Evolutionary conservation across 2,113 vertebrate species (phyloP), one percentile per base, ranked within the genome.

Genomic region (Acanthochromis polyacanthus): DNA sequence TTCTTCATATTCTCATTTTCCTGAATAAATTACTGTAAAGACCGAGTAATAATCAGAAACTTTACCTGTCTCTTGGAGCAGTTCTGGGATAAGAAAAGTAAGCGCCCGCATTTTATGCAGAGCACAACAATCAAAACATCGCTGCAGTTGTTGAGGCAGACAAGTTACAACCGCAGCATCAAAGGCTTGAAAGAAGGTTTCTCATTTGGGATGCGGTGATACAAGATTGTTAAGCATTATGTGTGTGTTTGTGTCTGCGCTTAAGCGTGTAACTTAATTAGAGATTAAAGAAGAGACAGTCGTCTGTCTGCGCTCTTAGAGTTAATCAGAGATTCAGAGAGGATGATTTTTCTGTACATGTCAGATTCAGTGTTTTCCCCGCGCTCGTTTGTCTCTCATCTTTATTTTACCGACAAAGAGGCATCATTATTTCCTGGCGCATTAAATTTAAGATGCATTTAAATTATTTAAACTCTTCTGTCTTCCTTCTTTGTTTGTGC

Each of bases 401-500:
- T 67, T 72, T 46, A 59, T 80, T 70, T 61, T 20, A 62, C 58
- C 23, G 36, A 8, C 38, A 52, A 72, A 63, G 22, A 58, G 46
- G 16, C 23, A 4, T 14, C n/a, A 63, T 56, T 38, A 38, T 56
- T 62, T 50, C 66, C 28, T 23, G 15, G n/a, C 58, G 70, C 45
- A 57, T 71, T 63, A 67, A 64, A 56, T 65, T 59, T 70, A 43
- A 76, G 30, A 72, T 70, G 22, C 30, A 51, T 69, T 63, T 68
- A 71, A 75, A 75, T 53, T 20, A 66, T 60, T 66, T 53, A 70
- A 43, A 14, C 56, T 15, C 15, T 48, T 48, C 4, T 55, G 45
- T 22, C 30, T 28, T 32, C 32, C 11, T 53, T 16, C 22, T 55
- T 66, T 80, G 4, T 61, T 45, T 36, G 60, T 25, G n/a, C 36